These are phyloP conservation scores for Mormyrops attenuatus DNA, from an alignment of 2,797 vertebrate genomes.

Conservation along the genomic window DNA sequence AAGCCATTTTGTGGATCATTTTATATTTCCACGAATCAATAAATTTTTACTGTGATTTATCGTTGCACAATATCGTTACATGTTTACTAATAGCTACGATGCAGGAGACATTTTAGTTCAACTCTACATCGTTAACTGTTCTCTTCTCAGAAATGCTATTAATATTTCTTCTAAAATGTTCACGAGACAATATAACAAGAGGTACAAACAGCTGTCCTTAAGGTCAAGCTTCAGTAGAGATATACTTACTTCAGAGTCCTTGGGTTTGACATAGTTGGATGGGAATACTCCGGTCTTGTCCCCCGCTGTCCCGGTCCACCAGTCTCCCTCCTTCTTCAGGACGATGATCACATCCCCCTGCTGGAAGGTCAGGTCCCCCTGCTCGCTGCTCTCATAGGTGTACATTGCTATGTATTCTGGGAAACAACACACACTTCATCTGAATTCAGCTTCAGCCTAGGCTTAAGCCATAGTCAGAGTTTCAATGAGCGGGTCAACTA, in stretches of 20 bases:
- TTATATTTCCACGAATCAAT: neutral
- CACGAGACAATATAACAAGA: neutral
- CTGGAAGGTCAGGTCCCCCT: conserved; percentile 96
- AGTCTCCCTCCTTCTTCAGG: conserved; percentile 95
- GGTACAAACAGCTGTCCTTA: neutral
- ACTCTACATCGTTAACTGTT: neutral
- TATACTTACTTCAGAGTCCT: conserved; percentile 66
- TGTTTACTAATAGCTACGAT: neutral
- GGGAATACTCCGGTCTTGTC: conserved; percentile 94
- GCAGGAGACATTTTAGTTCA: neutral
- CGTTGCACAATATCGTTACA: neutral
- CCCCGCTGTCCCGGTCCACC: conserved; percentile 92
- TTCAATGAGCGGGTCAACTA: neutral
- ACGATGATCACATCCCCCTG: conserved; percentile 94
- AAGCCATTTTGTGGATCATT: neutral
- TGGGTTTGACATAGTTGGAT: conserved; percentile 95
- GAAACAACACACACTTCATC: neutral
- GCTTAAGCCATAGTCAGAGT: neutral
- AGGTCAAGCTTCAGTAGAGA: neutral
- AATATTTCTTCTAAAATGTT: neutral
- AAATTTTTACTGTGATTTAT: neutral
- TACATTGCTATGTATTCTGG: conserved; percentile 97
- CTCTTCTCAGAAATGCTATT: neutral
- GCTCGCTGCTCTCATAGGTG: conserved; percentile 96
- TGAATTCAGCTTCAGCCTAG: neutral